Evolutionary conservation across 23 tunicate species (phyloP).

Genomic region (Corella eumyota): DNA sequence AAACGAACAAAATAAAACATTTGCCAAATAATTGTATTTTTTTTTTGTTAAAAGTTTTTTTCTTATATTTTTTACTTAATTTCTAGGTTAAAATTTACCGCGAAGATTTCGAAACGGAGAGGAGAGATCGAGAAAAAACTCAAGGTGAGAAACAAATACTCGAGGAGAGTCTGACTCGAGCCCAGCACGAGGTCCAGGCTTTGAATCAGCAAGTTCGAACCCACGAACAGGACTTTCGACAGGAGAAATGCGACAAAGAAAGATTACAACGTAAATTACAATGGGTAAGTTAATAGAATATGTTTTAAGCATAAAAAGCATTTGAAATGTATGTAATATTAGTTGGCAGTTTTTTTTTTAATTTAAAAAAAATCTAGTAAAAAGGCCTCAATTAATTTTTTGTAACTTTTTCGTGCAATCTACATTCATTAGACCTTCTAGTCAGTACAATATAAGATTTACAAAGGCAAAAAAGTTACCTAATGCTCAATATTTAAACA

Average conservation of each 20-base stretch:
- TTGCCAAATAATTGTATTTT: too few species aligned
- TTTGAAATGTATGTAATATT: background rate
- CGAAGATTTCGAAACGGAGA: constrained; percentile 68
- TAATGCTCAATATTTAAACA: too few species aligned
- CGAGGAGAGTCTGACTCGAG: constrained; percentile 23
- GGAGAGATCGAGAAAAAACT: constrained; percentile 50
- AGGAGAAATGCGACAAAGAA: constrained; percentile 38
- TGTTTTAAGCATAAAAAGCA: background rate
- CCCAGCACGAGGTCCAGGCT: constrained; percentile 35
- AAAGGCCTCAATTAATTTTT: background rate
- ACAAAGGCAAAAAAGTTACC: too few species aligned
- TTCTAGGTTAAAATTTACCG: constrained; percentile 54
- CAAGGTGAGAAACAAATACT: constrained; percentile 53
- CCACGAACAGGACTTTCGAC: constrained; percentile 34
- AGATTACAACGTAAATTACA: constrained; percentile 36
- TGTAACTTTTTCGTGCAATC: too few species aligned
- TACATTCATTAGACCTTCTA: too few species aligned
- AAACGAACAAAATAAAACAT: too few species aligned
- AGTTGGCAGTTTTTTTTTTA: background rate
- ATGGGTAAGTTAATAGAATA: constrained; percentile 17
- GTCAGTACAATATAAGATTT: too few species aligned
- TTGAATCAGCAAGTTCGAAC: constrained; percentile 46
- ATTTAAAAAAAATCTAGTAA: background rate
- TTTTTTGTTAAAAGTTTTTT: too few species aligned
- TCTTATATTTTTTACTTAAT: too few species aligned